Conservation (phyloP, 92 coral and sea anemone genomes). For the Paramuricea clavata region DNA sequence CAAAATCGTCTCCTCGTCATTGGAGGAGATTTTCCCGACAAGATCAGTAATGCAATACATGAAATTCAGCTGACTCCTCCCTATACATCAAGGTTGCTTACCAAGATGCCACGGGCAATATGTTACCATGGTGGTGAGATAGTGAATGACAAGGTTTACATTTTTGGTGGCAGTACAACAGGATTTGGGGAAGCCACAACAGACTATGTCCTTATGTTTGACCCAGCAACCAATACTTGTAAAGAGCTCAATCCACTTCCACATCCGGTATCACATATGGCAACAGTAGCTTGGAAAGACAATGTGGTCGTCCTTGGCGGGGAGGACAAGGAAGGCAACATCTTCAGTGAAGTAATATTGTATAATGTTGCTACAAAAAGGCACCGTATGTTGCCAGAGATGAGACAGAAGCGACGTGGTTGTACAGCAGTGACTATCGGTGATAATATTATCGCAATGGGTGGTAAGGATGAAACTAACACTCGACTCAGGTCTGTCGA, state of each 20-base stretch:
- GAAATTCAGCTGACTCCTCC: background rate
- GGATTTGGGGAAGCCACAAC: background rate
- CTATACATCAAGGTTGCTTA: background rate
- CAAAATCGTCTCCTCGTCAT: background rate
- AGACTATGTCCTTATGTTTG: background rate
- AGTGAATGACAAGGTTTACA: background rate
- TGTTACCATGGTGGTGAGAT: background rate
- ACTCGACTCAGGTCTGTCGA: slow-evolving; percentile 2
- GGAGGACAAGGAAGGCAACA: background rate
- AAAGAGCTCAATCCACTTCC: slow-evolving; percentile 2
- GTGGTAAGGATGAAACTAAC: background rate
- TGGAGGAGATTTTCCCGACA: background rate
- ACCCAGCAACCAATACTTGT: background rate
- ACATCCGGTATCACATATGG: background rate
- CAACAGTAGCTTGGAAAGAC: background rate
- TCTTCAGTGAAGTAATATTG: background rate
- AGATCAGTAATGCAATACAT: background rate
- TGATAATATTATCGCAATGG: background rate
- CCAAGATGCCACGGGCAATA: background rate
- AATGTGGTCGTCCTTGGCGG: slow-evolving; percentile 22
- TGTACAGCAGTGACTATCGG: slow-evolving; percentile 13
- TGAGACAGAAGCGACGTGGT: background rate
- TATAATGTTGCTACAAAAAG: background rate
- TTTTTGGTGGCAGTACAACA: background rate
- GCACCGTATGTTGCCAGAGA: background rate